Evolutionary conservation across 2,888 invertebrate genomes (phyloP).

Genomic region (Cryptosula pallasiana): DNA sequence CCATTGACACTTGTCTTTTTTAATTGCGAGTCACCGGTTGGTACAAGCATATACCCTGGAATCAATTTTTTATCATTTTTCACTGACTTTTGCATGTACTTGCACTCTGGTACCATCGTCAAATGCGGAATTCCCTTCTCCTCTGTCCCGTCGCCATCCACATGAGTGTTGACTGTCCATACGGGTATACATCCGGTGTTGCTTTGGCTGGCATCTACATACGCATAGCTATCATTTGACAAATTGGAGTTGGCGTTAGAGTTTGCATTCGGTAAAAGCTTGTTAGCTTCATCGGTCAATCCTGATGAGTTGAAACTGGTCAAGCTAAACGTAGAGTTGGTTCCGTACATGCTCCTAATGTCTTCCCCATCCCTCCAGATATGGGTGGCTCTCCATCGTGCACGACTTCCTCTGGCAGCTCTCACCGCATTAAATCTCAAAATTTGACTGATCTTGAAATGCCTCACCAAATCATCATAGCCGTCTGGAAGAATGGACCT

Average conservation of each 20-base stretch:
- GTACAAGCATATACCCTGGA: slow-evolving; percentile 6
- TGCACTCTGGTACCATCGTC: slow-evolving; percentile 49
- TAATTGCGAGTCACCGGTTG: neutral
- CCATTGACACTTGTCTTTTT: neutral
- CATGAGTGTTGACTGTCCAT: slow-evolving; percentile 43
- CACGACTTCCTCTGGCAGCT: slow-evolving; percentile 52
- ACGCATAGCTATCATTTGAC: slow-evolving; percentile 40
- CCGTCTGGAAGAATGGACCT: slow-evolving; percentile 48
- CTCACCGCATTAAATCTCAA: slow-evolving; percentile 53
- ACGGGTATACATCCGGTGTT: slow-evolving; percentile 50
- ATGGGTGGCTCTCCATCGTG: slow-evolving; percentile 52
- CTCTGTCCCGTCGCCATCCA: neutral
- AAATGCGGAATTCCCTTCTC: slow-evolving; percentile 28
- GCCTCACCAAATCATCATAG: slow-evolving; percentile 50
- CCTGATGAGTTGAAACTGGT: slow-evolving; percentile 22
- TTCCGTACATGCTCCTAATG: slow-evolving; percentile 24
- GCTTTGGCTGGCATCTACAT: slow-evolving; percentile 48
- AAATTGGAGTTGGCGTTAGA: slow-evolving; percentile 39
- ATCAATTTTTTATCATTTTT: slow-evolving; percentile 35
- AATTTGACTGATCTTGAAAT: slow-evolving; percentile 48
- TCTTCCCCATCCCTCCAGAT: slow-evolving; percentile 41
- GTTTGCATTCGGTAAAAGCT: slow-evolving; percentile 33
- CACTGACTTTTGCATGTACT: slow-evolving; percentile 48
- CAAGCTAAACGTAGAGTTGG: neutral
- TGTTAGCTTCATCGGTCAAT: slow-evolving; percentile 28